Conservation (phyloP, 2,113 vertebrate genomes). For the Myocastor coypus region DNA sequence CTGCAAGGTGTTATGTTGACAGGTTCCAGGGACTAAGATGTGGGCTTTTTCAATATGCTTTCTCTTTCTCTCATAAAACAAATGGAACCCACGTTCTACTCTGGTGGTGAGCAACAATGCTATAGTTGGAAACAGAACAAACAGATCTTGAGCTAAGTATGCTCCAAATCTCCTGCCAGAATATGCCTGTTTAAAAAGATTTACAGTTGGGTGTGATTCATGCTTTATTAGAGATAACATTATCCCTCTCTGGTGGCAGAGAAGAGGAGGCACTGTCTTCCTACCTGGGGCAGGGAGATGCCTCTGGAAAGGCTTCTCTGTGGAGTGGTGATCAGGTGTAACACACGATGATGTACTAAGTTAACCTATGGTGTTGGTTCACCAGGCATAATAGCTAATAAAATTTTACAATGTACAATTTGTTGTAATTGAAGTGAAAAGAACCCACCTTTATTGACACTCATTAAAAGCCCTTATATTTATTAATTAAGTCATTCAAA, state of each 20-base stretch:
- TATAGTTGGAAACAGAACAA: not conserved
- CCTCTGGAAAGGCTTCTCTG: not conserved
- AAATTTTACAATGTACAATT: slow-evolving; percentile 71
- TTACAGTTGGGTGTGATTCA: not conserved
- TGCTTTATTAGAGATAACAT: slow-evolving; percentile 39
- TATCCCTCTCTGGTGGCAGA: not conserved
- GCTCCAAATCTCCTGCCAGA: slow-evolving; percentile 12
- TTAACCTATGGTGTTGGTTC: slow-evolving; percentile 73
- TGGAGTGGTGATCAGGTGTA: slow-evolving; percentile 24
- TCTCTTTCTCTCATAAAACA: not conserved
- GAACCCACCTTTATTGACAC: slow-evolving; percentile 61
- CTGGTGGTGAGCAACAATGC: not conserved
- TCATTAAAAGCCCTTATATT: slow-evolving; percentile 65
- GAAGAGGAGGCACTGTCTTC: slow-evolving; percentile 14
- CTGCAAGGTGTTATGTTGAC: not conserved
- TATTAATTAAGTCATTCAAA: slow-evolving; percentile 71
- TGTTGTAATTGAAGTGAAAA: slow-evolving; percentile 74
- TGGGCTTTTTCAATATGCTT: not conserved
- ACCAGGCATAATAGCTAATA: slow-evolving; percentile 78
- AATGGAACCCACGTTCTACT: not conserved
- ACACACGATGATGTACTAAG: not conserved
- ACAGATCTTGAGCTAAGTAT: not conserved
- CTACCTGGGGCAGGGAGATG: not conserved
- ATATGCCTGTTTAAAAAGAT: not conserved
- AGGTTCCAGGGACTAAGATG: not conserved